Percentiles rank a stretch among this genome's conserved stretches.
Evolutionary conservation across 2,113 vertebrate genomes (phyloP).

Genomic region (Bambusicola thoracicus): DNA sequence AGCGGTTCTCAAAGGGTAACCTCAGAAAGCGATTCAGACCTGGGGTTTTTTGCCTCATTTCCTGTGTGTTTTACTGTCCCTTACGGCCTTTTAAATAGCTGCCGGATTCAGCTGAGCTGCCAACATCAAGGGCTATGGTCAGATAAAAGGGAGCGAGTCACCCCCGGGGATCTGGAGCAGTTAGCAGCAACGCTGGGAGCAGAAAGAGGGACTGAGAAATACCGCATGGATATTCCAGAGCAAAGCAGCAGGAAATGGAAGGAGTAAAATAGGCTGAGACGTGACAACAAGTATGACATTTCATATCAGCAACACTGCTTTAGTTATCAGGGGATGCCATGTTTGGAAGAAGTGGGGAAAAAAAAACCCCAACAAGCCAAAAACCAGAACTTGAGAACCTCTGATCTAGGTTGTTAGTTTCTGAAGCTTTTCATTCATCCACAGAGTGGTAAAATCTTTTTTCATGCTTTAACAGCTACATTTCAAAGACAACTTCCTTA

Average conservation of each 20-base stretch:
- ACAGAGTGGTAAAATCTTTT: constrained; percentile 64
- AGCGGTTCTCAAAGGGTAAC: constrained; percentile 54
- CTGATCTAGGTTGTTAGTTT: constrained; percentile 62
- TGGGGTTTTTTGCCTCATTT: neutral
- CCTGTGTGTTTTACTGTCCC: neutral
- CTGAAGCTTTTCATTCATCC: constrained; percentile 75
- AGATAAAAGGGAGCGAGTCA: neutral
- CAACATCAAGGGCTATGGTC: neutral
- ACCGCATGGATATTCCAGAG: neutral
- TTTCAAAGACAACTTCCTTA: constrained; percentile 49
- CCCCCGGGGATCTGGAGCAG: neutral
- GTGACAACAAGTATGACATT: fast-evolving
- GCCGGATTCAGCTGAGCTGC: neutral
- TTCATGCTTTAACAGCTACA: constrained; percentile 68
- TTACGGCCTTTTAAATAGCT: neutral
- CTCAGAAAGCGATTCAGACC: neutral
- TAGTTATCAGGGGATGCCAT: neutral
- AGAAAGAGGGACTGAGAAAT: neutral
- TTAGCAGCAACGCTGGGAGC: neutral
- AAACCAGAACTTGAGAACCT: constrained; percentile 53
- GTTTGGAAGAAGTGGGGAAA: neutral
- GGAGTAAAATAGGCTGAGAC: neutral
- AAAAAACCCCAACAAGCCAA: too few relatives aligned
- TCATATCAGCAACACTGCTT: neutral
- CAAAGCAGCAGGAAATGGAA: neutral